Evolutionary conservation across 2,888 invertebrate genomes (phyloP).

Genomic region (Eupithecia abbreviata): DNA sequence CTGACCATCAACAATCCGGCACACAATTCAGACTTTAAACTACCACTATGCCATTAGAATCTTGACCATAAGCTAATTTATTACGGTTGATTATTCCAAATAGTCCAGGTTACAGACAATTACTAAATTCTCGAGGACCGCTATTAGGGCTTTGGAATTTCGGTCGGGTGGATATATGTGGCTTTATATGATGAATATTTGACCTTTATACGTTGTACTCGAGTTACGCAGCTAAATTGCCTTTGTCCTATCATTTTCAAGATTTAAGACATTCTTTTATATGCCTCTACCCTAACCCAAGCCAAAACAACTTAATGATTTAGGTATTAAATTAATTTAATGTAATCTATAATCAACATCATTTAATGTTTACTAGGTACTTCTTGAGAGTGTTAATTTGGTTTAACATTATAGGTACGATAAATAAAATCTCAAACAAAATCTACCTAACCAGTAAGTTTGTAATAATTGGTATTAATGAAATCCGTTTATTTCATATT

Average conservation of each 20-base stretch:
- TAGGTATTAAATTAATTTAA: neutral
- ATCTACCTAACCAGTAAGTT: neutral
- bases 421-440: neutral
- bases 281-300: neutral
- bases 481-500: conserved; percentile 53
- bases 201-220: conserved; percentile 1
- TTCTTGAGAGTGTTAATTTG: neutral
- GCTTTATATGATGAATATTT: conserved; percentile 12
- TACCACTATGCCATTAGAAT: conserved; percentile 46
- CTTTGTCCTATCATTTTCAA: neutral
- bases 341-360: no score
- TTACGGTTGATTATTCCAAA: conserved; percentile 36
- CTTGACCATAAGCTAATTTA: conserved; percentile 40
- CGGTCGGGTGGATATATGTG: conserved; percentile 12
- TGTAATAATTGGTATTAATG: neutral
- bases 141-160: conserved; percentile 23
- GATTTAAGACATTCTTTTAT: neutral
- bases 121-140: conserved; percentile 35
- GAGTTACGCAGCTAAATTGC: neutral
- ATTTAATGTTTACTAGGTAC: neutral
- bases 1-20: conserved; percentile 39
- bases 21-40: conserved; percentile 46
- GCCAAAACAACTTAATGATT: neutral
- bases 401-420: no score
- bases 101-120: conserved; percentile 32